A percentile compares a stretch with the other conserved stretches of the same genome.
These are phyloP conservation scores for Helicoverpa zea DNA, from an alignment of 1,140 invertebrate genomes.

Conservation along the genomic window DNA sequence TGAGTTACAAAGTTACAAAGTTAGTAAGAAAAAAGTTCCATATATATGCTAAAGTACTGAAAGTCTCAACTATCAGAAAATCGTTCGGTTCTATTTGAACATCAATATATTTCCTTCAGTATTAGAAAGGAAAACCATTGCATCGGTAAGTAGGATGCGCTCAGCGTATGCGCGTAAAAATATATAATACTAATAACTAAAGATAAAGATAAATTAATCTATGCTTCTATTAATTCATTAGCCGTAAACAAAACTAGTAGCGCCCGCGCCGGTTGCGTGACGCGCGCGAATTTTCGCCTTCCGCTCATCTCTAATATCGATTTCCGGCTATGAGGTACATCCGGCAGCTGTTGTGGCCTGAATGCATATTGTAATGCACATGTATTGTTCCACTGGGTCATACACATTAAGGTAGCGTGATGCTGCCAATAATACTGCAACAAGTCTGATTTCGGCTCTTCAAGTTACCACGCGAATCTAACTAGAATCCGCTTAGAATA, in stretches of 20 bases:
- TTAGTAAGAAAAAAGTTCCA: too few relatives aligned
- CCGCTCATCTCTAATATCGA: slow-evolving; percentile 64
- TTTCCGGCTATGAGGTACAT: slow-evolving; percentile 68
- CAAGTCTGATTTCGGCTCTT: background rate
- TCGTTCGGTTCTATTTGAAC: background rate
- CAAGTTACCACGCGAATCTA: background rate
- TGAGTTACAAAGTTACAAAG: too few relatives aligned
- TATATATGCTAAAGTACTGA: too few relatives aligned
- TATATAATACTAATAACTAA: background rate
- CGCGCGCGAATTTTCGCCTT: slow-evolving; percentile 69
- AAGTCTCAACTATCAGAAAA: too few relatives aligned
- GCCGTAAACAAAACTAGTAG: slow-evolving; percentile 25
- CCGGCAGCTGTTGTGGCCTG: slow-evolving; percentile 57
- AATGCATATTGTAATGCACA: slow-evolving; percentile 54
- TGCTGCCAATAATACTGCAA: background rate
- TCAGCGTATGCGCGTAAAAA: background rate
- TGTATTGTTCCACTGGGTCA: slow-evolving; percentile 21
- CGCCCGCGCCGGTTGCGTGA: slow-evolving; percentile 61
- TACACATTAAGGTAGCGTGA: background rate
- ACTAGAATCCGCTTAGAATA: background rate
- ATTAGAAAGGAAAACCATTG: background rate
- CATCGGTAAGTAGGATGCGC: background rate
- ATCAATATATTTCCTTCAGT: background rate
- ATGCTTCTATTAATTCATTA: slow-evolving; percentile 22
- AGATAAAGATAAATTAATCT: background rate